These are phyloP conservation scores for Aphaenogaster rudis DNA, from an alignment of 1,140 invertebrate genomes.

Conservation along the genomic window DNA sequence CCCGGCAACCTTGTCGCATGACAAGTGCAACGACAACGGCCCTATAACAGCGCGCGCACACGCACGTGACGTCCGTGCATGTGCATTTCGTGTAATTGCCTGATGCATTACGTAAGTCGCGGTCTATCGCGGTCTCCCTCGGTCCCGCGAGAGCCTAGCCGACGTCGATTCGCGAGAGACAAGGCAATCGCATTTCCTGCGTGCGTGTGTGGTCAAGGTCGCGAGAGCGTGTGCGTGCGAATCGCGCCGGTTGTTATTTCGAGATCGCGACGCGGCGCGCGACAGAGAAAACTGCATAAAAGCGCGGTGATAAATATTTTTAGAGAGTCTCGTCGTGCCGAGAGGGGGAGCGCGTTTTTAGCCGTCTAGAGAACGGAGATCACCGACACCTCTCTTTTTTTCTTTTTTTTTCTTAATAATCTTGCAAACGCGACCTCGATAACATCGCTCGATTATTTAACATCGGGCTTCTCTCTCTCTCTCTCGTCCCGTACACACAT, in stretches of 20 bases:
- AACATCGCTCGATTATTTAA: conserved; percentile 22
- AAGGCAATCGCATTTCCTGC: conserved; percentile 73
- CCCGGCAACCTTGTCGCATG: conserved; percentile 18
- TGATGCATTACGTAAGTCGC: conserved; percentile 70
- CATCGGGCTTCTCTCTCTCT: neutral
- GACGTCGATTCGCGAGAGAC: conserved; percentile 52
- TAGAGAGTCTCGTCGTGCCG: conserved; percentile 20
- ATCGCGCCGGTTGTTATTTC: conserved; percentile 32
- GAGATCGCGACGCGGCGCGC: conserved; percentile 37
- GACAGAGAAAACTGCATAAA: conserved; percentile 48
- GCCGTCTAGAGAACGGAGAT: neutral
- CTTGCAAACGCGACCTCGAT: conserved; percentile 4
- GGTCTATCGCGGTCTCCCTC: conserved; percentile 33
- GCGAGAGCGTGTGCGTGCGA: conserved; percentile 46
- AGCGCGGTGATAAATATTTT: conserved; percentile 52
- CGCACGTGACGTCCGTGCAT: conserved; percentile 48
- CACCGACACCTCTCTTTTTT: neutral
- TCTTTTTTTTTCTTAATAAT: conserved; percentile 2
- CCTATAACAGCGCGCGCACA: conserved; percentile 5
- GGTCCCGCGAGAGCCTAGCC: neutral
- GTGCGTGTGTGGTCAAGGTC: conserved; percentile 73
- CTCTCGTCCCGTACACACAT: neutral
- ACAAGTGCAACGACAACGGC: conserved; percentile 25
- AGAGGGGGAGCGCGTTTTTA: neutral
- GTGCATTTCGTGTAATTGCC: conserved; percentile 69